phyloP scores from a whole-genome alignment of 1,140 invertebrate species.

The Zaprionus gabonicus region DNA sequence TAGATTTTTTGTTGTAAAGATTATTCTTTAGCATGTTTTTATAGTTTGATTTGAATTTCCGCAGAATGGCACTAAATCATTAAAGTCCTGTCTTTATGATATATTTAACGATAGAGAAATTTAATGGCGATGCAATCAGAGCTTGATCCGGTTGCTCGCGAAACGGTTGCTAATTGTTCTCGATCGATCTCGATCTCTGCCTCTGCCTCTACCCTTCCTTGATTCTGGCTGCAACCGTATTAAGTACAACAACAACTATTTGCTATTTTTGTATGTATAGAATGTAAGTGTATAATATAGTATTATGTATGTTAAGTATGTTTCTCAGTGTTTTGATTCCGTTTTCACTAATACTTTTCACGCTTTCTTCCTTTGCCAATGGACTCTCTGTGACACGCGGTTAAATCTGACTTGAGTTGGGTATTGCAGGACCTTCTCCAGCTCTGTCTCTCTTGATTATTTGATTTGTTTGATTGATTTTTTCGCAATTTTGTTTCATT shows the following conservation, averaged over 20 bases:
- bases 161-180: conserved; percentile 58
- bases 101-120: conserved; percentile 16
- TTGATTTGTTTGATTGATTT: neutral
- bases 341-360: conserved; percentile 74
- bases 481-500: conserved; percentile 54
- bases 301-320: conserved; percentile 16
- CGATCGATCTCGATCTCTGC: conserved; percentile 16
- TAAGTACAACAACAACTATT: conserved; percentile 66
- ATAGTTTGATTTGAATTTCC: conserved; percentile 53
- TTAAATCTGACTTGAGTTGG: conserved; percentile 19
- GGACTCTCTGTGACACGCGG: conserved; percentile 9
- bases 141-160: conserved; percentile 56
- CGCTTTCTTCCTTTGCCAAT: conserved; percentile 6
- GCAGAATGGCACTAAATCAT: conserved; percentile 80
- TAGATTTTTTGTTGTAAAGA: neutral
- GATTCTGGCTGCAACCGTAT: conserved; percentile 26
- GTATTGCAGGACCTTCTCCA: conserved; percentile 12
- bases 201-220: conserved; percentile 34
- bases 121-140: conserved; percentile 41
- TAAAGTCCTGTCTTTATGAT: conserved; percentile 30
- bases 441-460: conserved; percentile 26
- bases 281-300: conserved; percentile 11
- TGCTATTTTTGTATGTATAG: conserved; percentile 41
- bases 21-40: conserved; percentile 39
- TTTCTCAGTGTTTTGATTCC: conserved; percentile 48